Conservation (phyloP, 2,113 vertebrate genomes). For the Xenopus tropicalis region DNA sequence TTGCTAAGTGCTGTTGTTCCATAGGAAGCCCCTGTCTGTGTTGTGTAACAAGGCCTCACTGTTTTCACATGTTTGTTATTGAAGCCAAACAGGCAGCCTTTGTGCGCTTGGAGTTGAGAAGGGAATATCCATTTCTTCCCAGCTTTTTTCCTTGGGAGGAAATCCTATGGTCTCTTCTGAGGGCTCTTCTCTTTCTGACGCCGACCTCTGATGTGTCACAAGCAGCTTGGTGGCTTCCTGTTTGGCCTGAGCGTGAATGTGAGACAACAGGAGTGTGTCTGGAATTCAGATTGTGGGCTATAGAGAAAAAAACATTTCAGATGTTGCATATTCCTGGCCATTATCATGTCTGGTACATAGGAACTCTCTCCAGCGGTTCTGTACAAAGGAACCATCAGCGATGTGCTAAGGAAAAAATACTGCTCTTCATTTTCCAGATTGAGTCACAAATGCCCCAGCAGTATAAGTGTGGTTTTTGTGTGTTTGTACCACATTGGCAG, state of each 20-base stretch:
- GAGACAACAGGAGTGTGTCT: conserved; percentile 8
- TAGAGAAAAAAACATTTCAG: background rate
- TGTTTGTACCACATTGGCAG: no score
- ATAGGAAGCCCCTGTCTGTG: background rate
- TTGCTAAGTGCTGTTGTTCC: background rate
- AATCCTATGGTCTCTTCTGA: background rate
- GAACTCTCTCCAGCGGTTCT: background rate
- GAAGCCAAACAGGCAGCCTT: conserved; percentile 18
- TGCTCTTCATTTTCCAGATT: background rate
- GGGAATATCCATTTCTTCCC: background rate
- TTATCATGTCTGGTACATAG: background rate
- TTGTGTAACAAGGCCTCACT: background rate
- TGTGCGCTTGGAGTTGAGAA: background rate
- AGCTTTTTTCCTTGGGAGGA: conserved; percentile 17
- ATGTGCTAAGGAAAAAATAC: background rate
- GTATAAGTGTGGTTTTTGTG: no score
- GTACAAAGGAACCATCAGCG: background rate
- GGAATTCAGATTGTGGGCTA: background rate
- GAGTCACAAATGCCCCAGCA: no score
- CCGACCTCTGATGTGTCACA: conserved; percentile 6
- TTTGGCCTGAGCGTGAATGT: conserved; percentile 4
- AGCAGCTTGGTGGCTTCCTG: conserved; percentile 11
- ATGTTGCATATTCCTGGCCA: background rate
- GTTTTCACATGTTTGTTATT: conserved; percentile 9
- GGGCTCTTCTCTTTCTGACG: conserved; percentile 5